Evolutionary conservation across 2,113 vertebrate genomes (phyloP).

Genomic region (Macrotis lagotis): DNA sequence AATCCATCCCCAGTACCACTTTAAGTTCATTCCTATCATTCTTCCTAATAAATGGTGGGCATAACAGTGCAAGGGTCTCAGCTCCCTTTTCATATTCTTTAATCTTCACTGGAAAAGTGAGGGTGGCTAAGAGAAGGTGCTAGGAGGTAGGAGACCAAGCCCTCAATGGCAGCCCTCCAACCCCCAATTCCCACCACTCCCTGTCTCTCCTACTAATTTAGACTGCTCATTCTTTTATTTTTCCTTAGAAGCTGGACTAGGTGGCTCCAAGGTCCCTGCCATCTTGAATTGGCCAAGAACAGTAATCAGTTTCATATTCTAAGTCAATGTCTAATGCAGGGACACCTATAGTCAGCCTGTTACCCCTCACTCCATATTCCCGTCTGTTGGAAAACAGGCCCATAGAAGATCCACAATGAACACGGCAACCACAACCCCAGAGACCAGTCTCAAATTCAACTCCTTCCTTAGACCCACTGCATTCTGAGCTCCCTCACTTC

Average conservation of each 20-base stretch:
- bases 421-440: not conserved
- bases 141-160: not conserved
- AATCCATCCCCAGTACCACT: not conserved
- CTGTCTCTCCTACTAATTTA: not conserved
- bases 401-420: not conserved
- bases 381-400: not conserved
- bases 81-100: not conserved
- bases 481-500: not conserved
- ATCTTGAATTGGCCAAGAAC: not conserved
- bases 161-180: too few relatives aligned
- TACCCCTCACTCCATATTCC: not conserved
- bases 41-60: not conserved
- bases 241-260: not conserved
- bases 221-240: not conserved
- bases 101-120: not conserved
- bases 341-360: not conserved
- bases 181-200: too few relatives aligned
- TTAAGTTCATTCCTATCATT: not conserved
- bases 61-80: not conserved
- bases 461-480: not conserved
- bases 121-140: not conserved
- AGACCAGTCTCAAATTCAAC: not conserved
- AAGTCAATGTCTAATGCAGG: not conserved
- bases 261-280: not conserved
- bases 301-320: not conserved